phyloP scores from a whole-genome alignment of 2,113 vertebrate genomes.

The Odocoileus virginianus region DNA sequence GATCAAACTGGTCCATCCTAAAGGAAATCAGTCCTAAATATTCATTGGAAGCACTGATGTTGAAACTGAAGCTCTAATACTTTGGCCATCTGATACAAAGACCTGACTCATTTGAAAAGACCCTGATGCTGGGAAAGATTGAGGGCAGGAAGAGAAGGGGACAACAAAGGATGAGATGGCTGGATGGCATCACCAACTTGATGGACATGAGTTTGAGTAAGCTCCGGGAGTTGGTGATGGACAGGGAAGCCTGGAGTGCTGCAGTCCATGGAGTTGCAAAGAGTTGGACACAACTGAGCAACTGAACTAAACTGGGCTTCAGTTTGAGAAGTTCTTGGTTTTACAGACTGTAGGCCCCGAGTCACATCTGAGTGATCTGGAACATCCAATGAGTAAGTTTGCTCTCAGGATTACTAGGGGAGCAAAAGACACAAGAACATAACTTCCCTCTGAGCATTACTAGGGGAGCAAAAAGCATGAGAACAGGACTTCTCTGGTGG shows the following conservation, averaged over 20 bases:
- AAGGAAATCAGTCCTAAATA: background rate
- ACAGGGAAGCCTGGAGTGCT: background rate
- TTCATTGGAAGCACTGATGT: background rate
- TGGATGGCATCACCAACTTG: background rate
- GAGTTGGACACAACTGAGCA: accelerated
- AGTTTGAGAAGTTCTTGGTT: slow-evolving; percentile 13
- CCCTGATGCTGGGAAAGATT: background rate
- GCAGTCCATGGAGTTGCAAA: background rate
- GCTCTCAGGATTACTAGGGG: background rate
- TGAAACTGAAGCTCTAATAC: background rate
- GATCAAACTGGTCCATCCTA: background rate
- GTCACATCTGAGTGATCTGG: background rate
- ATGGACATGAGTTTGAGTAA: background rate
- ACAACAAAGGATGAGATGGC: background rate
- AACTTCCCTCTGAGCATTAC: background rate
- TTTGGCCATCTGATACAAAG: background rate
- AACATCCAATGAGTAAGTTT: background rate
- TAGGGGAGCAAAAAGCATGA: background rate
- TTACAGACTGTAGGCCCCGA: background rate
- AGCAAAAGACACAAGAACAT: background rate
- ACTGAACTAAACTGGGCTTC: background rate
- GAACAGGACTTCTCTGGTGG: background rate
- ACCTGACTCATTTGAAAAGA: background rate
- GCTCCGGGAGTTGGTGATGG: background rate
- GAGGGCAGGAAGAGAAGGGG: background rate